Percentiles rank a stretch among this genome's conserved stretches.
phyloP scores from a whole-genome alignment of 2,113 vertebrate species.

The Peromyscus maniculatus region DNA sequence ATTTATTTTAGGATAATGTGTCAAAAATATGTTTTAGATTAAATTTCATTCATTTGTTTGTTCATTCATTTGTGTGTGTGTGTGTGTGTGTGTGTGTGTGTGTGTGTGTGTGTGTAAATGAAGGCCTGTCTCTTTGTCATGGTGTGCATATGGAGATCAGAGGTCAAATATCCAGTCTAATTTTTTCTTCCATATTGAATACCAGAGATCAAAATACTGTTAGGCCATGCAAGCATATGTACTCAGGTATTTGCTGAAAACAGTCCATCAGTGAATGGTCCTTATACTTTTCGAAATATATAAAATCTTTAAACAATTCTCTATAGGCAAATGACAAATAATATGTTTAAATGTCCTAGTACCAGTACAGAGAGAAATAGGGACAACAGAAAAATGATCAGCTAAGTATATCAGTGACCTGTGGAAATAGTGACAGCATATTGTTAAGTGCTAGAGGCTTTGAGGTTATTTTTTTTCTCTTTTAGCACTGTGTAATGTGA shows the following conservation, averaged over 20 bases:
- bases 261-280: neutral
- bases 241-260: neutral
- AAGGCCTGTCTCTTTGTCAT: neutral
- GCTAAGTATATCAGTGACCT: neutral
- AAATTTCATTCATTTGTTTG: neutral
- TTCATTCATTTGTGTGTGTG: no score
- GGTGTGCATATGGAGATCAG: neutral
- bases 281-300: neutral
- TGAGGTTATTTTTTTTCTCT: neutral
- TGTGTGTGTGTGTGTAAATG: neutral
- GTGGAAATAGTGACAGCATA: neutral
- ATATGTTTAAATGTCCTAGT: neutral
- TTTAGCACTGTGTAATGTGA: neutral
- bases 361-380: neutral
- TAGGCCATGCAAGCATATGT: neutral
- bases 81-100: neutral
- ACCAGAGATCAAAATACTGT: no score
- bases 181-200: neutral
- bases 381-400: neutral
- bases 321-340: neutral
- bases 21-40: neutral
- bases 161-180: neutral
- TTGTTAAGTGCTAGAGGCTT: neutral
- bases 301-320: constrained; percentile 4
- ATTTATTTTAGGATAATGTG: constrained; percentile 9